Base-by-base conservation (phyloP, 1,140 invertebrate species). In the Elysia chlorotica region DNA sequence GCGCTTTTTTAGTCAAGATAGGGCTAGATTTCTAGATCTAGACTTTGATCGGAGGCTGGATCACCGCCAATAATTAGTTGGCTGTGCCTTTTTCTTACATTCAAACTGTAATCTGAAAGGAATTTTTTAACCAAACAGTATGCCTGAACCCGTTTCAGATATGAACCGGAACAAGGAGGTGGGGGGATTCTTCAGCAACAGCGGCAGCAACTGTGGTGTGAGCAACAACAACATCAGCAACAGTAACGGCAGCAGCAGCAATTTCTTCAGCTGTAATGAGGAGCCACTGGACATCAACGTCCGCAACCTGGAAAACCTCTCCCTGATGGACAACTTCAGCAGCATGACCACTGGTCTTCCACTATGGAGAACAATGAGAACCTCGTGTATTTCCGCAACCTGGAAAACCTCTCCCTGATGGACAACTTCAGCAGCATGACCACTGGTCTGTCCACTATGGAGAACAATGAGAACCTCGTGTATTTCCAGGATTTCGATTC, bases 91-190 rank as follows among this genome's bases (percentile, higher is more conserved):
- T 65, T 38, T 41, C 21, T n/a, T 41, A 6, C 30, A 41, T 65
- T 31, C 3, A 5, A 65, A 25, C 30, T 4, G 19, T 25, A 6
- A 53, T 56, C 28, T 57, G 21, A 57, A 37, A n/a, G n/a, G n/a
- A n/a, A n/a, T n/a, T n/a, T n/a, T n/a, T n/a, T n/a, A n/a, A n/a
- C n/a, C 25, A 35, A 19, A 5, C 38, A 38, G 4, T 56, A 59
- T 71, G 63, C 59, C 62, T 75, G 68, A 70, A 75, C 74, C 53
- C 17, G 36, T 65, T 71, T 75, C 67, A 65, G 33, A 75, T 57
- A 37, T 65, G 62, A 54, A 66, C 35, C 67, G 38, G 14, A 56
- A 36, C n/a, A 62, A 65, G 36, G 54, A 65, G 54, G 53, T 68
- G 35, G 37, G 62, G 41, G 61, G 36, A 35, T 75, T 59, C 69